Evolutionary conservation across 1,140 invertebrate genomes (phyloP).

Genomic region (Pomacea maculata): DNA sequence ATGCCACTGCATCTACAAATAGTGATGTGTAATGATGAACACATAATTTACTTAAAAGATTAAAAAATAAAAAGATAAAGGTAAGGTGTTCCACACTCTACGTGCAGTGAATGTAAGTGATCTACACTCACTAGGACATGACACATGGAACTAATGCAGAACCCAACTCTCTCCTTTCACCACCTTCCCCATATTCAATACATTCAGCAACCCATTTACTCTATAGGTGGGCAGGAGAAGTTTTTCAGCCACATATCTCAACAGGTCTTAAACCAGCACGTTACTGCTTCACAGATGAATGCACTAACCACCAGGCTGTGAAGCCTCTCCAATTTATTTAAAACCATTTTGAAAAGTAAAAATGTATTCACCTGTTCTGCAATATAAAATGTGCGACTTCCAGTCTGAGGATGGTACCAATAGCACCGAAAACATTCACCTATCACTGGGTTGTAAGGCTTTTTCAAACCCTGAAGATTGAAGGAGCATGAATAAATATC

Average conservation of each 20-base stretch:
- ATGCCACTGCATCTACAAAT: no score
- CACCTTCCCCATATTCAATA: neutral
- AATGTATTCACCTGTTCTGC: constrained; percentile 81
- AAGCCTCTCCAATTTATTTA: no score
- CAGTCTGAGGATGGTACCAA: constrained; percentile 83
- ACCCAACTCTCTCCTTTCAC: neutral
- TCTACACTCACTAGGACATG: neutral
- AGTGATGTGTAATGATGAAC: no score
- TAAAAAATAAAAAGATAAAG: no score
- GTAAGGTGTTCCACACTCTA: neutral
- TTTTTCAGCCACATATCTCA: no score
- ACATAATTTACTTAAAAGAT: no score
- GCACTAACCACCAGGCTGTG: no score
- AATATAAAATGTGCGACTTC: constrained; percentile 89
- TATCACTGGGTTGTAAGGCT: constrained; percentile 94
- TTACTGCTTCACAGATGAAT: no score
- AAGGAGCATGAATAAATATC: neutral
- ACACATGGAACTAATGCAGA: no score
- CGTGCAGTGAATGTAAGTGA: neutral
- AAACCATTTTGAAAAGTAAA: no score
- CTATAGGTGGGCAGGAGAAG: no score
- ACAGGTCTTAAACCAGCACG: no score
- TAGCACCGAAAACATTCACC: constrained; percentile 92
- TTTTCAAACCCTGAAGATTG: constrained; percentile 77
- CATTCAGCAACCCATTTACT: neutral